A percentile compares a stretch with the other conserved stretches of the same genome.
phyloP scores from a whole-genome alignment of 1,140 invertebrate genomes.

The Rhyzopertha dominica region DNA sequence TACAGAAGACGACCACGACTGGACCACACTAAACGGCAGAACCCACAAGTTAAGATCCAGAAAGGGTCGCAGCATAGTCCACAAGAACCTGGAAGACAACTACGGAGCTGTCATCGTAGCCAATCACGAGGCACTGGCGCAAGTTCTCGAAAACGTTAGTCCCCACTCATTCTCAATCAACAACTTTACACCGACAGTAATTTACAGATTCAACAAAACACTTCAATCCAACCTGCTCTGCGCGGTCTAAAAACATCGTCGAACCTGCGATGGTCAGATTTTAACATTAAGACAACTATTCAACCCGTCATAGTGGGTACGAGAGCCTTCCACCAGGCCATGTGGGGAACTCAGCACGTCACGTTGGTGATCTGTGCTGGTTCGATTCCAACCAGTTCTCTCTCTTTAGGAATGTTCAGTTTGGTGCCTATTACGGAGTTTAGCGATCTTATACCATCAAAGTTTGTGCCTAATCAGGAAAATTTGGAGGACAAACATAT shows the following conservation, averaged over 20 bases:
- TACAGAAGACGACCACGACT: slow-evolving; percentile 52
- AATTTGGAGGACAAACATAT: slow-evolving; percentile 52
- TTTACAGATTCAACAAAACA: slow-evolving; percentile 62
- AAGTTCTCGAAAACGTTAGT: slow-evolving; percentile 74
- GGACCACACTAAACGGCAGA: slow-evolving; percentile 43
- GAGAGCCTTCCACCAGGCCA: slow-evolving; percentile 64
- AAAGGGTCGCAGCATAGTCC: slow-evolving; percentile 71
- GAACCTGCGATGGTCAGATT: slow-evolving; percentile 65
- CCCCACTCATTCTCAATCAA: slow-evolving; percentile 3
- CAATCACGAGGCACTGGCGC: slow-evolving; percentile 79
- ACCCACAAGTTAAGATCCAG: slow-evolving; percentile 59
- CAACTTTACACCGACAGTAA: slow-evolving; percentile 12
- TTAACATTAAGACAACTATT: slow-evolving; percentile 53
- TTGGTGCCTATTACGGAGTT: slow-evolving; percentile 72
- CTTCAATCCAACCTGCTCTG: slow-evolving; percentile 57
- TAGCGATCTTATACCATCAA: slow-evolving; percentile 64
- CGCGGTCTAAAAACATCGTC: slow-evolving; percentile 65
- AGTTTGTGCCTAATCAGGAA: slow-evolving; percentile 50
- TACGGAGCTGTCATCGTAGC: slow-evolving; percentile 83
- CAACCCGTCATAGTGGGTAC: slow-evolving; percentile 58
- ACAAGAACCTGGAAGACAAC: slow-evolving; percentile 79
- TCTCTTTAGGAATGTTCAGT: slow-evolving; percentile 54
- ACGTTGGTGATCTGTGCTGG: slow-evolving; percentile 64
- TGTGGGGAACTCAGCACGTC: slow-evolving; percentile 64
- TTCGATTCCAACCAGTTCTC: slow-evolving; percentile 38